Evolutionary conservation across 2,113 vertebrate species (phyloP).

Genomic region (Suricata suricatta): DNA sequence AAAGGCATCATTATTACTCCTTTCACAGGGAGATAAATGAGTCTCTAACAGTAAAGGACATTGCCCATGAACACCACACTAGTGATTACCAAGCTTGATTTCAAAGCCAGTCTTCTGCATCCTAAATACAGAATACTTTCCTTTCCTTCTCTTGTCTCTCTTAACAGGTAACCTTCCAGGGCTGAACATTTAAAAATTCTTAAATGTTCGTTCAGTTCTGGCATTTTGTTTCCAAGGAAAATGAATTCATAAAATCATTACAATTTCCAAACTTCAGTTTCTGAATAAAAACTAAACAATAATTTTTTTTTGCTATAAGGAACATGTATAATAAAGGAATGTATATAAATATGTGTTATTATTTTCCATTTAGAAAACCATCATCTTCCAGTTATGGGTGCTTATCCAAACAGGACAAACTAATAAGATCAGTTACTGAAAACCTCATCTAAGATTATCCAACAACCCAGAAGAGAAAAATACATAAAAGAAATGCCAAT

Average conservation of each 20-base stretch:
- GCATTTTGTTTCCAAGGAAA: constrained; percentile 39
- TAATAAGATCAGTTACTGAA: constrained; percentile 3
- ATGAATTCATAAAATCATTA: constrained; percentile 18
- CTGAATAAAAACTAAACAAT: neutral
- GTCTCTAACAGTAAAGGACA: neutral
- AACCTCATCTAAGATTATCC: neutral
- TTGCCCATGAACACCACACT: neutral
- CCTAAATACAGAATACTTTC: neutral
- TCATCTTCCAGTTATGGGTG: neutral
- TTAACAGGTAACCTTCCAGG: neutral
- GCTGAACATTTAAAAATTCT: neutral
- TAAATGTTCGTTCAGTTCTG: neutral
- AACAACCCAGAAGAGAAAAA: constrained; percentile 6
- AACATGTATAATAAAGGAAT: neutral
- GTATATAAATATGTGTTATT: neutral
- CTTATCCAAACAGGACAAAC: neutral
- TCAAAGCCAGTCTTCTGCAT: neutral
- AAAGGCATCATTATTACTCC: neutral
- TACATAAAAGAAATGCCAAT: neutral
- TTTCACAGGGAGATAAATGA: neutral
- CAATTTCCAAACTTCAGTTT: constrained; percentile 29
- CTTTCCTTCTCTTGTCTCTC: neutral
- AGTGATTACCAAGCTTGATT: neutral
- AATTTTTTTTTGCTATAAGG: neutral
- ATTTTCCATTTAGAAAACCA: neutral